phyloP scores from a whole-genome alignment of 2,113 vertebrate genomes.

The Elachura formosa region DNA sequence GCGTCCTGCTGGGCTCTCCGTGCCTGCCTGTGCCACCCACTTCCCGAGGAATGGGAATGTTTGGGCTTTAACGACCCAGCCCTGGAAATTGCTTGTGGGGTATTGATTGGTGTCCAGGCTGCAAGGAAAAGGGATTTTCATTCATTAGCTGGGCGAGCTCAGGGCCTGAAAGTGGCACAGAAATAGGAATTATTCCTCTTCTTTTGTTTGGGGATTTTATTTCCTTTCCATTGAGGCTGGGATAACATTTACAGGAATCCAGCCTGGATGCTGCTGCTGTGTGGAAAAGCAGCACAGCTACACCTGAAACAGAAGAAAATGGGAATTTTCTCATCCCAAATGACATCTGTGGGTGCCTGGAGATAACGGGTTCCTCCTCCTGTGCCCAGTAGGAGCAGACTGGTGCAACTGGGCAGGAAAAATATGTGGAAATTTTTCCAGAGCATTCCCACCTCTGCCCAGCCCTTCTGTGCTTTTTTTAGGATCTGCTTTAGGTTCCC shows the following conservation, averaged over 20 bases:
- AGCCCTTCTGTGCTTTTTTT: neutral
- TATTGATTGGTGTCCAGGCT: constrained; percentile 46
- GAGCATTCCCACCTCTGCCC: neutral
- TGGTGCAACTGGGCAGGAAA: neutral
- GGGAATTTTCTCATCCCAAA: neutral
- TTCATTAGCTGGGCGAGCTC: constrained; percentile 33
- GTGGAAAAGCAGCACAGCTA: neutral
- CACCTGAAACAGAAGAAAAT: neutral
- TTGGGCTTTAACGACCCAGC: neutral
- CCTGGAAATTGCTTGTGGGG: constrained; percentile 37
- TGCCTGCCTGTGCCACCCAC: constrained; percentile 44
- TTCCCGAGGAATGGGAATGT: neutral
- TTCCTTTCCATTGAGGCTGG: neutral
- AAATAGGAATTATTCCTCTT: constrained; percentile 3
- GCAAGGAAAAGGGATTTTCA: constrained; percentile 46
- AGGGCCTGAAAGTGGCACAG: neutral
- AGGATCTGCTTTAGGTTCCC: neutral
- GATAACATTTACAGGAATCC: neutral
- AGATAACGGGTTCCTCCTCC: neutral
- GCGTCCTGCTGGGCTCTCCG: constrained; percentile 25
- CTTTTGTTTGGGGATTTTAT: neutral
- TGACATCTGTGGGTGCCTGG: neutral
- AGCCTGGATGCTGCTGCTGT: neutral
- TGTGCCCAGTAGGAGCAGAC: neutral
- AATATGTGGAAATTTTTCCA: neutral